Percentiles rank a stretch among this genome's conserved stretches.
Conservation (phyloP, 2,113 vertebrate species). For the Grammomys surdaster region DNA sequence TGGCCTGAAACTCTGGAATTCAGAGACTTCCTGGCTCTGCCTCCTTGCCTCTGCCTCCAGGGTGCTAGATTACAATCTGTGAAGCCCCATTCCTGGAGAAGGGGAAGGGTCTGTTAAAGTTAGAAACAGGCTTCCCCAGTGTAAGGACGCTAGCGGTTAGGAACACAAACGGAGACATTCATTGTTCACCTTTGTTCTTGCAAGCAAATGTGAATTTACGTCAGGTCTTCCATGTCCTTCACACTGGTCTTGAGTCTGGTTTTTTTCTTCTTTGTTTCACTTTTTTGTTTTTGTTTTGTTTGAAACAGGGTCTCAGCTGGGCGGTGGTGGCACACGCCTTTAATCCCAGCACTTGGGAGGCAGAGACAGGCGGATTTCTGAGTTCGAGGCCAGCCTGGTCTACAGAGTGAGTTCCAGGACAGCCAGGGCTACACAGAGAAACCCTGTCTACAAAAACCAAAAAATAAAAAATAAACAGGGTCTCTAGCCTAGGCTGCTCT, state of each 20-base stretch:
- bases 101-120: neutral
- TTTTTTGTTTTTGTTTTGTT: neutral
- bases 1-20: neutral
- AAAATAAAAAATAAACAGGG: neutral
- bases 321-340: too few species aligned
- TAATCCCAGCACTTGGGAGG: too few species aligned
- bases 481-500: neutral
- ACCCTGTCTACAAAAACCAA: too few species aligned
- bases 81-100: neutral
- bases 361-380: too few species aligned
- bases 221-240: neutral
- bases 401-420: too few species aligned
- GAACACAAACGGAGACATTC: neutral
- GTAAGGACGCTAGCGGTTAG: neutral
- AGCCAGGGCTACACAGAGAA: too few species aligned
- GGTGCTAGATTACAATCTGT: neutral
- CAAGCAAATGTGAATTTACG: neutral
- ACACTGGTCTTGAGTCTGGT: neutral
- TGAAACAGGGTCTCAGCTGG: neutral
- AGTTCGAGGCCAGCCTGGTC: too few species aligned
- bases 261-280: neutral
- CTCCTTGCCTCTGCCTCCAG: neutral
- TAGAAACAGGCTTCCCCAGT: neutral
- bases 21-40: neutral
- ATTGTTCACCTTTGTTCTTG: neutral